A percentile compares a stretch with the other conserved stretches of the same genome.
phyloP scores from a whole-genome alignment of 2,113 vertebrate genomes.

The Nothocercus julius region DNA sequence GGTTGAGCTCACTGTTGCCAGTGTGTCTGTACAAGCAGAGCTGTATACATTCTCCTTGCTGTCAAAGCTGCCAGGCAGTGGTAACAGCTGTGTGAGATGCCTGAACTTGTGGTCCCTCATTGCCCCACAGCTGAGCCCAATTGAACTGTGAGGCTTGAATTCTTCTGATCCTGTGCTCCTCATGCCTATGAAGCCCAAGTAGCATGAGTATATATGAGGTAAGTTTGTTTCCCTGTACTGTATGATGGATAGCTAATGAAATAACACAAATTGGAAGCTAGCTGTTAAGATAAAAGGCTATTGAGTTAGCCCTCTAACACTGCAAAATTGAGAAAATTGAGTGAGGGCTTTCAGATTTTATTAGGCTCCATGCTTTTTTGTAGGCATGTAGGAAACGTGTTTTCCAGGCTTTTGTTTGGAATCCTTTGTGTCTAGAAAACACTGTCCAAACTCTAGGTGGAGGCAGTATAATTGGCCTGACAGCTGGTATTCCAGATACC shows the following conservation, averaged over 20 bases:
- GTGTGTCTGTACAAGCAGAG: not conserved
- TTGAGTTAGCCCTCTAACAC: not conserved
- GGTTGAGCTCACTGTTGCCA: not conserved
- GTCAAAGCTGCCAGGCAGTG: not conserved
- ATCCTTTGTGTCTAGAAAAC: not conserved
- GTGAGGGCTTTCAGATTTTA: not conserved
- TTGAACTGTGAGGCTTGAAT: not conserved
- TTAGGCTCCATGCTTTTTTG: not conserved
- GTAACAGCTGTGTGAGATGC: not conserved
- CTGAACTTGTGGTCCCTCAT: accelerated
- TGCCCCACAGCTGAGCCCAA: accelerated
- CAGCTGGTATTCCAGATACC: not conserved
- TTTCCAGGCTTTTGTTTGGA: not conserved
- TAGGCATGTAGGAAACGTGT: not conserved
- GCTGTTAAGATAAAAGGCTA: not conserved
- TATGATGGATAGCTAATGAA: not conserved
- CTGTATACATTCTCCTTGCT: not conserved
- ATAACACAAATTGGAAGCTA: not conserved
- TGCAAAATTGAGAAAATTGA: not conserved
- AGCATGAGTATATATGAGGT: not conserved
- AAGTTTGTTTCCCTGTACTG: not conserved
- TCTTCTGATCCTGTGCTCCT: not conserved
- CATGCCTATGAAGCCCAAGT: not conserved
- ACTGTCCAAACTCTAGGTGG: not conserved
- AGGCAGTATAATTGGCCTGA: not conserved